Evolutionary conservation across 2,113 vertebrate species (phyloP), one percentile per base, ranked within the genome.

Genomic region (Campylorhamphus procurvoides): DNA sequence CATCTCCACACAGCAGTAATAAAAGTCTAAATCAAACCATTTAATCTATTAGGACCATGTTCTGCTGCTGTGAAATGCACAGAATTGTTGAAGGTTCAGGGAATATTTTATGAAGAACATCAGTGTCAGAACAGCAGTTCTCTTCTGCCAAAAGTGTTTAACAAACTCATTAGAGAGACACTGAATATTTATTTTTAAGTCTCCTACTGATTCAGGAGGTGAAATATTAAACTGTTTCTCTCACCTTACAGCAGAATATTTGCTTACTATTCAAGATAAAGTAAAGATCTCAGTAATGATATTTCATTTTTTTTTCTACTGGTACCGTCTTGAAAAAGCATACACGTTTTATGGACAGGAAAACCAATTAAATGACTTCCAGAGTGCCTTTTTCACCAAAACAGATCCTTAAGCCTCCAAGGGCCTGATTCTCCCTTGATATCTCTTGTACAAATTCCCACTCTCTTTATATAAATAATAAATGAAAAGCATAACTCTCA

Each of bases 201-300:
- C 4, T 88, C 35, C 35, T 35, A 42, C 62, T 76, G 59, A 82
- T 85, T 96, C 82, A 91, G 84, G 22, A 94, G 42, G 31, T 37
- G 90, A 97, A 91, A 91, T 64, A 87, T 42, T 50, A 89, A 74
- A 63, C n/a, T 84, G 28, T 37, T 90, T 81, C 22, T 72, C 39
- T 91, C 46, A 72, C 44, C 56, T 91, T 76, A 89, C 55, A 94
- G 80, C 64, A 86, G 50, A 33, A 77, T 47, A n/a, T 52, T 90
- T 93, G 58, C 24, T 72, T 92, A 72, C 37, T 93, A 33, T 31
- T 89, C 84, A 93, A 89, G 86, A 93, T 18, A 89, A 86, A 89
- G 56, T 89, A 49, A 86, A 84, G 59, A 72, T 64, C 62, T 94
- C 62, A 72, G 24, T 49, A 94, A 68, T 23, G 28, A 56, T 58